Percentiles rank a stretch among this genome's conserved stretches.
phyloP scores from a whole-genome alignment of 2,888 invertebrate species.

The Ceramica pisi region DNA sequence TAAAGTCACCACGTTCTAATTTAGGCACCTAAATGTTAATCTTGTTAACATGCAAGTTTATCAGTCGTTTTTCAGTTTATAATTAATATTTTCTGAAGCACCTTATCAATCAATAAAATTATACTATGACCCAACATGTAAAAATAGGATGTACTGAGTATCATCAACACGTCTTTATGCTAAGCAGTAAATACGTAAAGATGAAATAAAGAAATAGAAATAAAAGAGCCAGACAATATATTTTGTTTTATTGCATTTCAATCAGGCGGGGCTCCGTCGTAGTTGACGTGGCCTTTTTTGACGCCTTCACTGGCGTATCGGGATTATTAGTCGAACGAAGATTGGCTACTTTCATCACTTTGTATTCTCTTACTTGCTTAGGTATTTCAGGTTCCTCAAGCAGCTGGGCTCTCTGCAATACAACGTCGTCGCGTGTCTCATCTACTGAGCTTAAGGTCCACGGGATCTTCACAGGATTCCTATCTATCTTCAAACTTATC shows the following conservation, averaged over 20 bases:
- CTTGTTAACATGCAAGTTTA: constrained; percentile 5
- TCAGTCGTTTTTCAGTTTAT: too few relatives aligned
- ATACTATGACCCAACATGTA: not conserved
- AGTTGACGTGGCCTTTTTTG: not conserved
- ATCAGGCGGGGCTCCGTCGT: not conserved
- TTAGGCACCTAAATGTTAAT: not conserved
- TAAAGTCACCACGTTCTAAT: not conserved
- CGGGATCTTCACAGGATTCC: constrained; percentile 83
- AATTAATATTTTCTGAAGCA: constrained; percentile 7
- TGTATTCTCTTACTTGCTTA: constrained; percentile 17
- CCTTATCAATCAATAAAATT: not conserved
- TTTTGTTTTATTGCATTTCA: constrained; percentile 46
- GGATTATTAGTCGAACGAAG: not conserved
- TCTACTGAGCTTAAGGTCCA: constrained; percentile 72
- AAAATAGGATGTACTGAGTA: constrained; percentile 18
- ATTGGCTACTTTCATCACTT: constrained; percentile 3
- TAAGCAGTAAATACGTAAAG: constrained; percentile 15
- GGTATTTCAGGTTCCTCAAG: constrained; percentile 13
- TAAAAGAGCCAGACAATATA: constrained; percentile 41
- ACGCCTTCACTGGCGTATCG: not conserved
- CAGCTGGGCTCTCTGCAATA: not conserved
- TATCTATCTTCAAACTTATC: constrained; percentile 81
- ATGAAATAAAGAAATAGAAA: constrained; percentile 41
- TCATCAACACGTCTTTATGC: constrained; percentile 1
- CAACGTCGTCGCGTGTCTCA: not conserved